These are phyloP conservation scores for Athripsodes cinereus DNA, from an alignment of 2,888 invertebrate species.

Conservation along the genomic window DNA sequence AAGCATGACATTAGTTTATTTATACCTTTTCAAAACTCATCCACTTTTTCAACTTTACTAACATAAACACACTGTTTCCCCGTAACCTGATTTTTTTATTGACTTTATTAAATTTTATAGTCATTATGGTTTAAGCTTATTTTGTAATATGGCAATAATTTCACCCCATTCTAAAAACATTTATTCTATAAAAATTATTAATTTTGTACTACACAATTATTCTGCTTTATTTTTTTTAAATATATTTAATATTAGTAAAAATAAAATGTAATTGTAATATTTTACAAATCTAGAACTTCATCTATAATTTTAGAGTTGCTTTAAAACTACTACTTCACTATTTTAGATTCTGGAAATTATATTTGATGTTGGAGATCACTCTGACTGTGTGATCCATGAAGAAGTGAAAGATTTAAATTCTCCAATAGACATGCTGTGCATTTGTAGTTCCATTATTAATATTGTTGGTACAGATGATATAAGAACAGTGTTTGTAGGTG, in stretches of 20 bases:
- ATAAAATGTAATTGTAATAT: too few species aligned
- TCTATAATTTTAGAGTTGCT: neutral
- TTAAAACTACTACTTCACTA: neutral
- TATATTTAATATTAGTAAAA: too few species aligned
- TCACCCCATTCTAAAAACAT: too few species aligned
- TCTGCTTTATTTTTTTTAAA: too few species aligned
- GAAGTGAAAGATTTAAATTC: conserved; percentile 7
- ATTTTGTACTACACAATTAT: too few species aligned
- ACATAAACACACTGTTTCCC: neutral
- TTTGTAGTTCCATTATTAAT: conserved; percentile 27
- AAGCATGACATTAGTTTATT: conserved; percentile 5
- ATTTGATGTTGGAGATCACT: neutral
- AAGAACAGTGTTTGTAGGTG: conserved; percentile 3
- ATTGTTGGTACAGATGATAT: conserved; percentile 15
- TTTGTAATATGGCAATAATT: too few species aligned
- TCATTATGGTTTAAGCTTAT: too few species aligned
- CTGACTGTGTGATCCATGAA: conserved; percentile 4
- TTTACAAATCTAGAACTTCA: too few species aligned
- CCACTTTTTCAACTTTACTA: neutral
- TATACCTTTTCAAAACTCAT: neutral
- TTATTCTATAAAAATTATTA: too few species aligned
- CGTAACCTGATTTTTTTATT: too few species aligned
- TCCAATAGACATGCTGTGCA: conserved; percentile 29
- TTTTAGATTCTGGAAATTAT: conserved; percentile 13
- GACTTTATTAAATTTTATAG: too few species aligned